phyloP scores from a whole-genome alignment of 1,140 invertebrate species.

The Copidosoma floridanum region DNA sequence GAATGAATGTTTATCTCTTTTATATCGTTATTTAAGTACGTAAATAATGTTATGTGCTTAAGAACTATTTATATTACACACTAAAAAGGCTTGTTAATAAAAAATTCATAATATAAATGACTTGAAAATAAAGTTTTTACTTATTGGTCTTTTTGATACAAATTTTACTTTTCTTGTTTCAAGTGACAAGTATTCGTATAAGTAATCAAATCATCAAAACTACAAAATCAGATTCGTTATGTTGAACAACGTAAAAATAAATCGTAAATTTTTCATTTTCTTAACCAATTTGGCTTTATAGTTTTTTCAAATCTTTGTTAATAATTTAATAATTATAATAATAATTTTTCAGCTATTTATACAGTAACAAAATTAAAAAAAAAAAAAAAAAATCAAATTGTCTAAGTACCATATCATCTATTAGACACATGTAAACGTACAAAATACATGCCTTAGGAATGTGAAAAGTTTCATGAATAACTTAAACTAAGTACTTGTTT shows the following conservation, averaged over 20 bases:
- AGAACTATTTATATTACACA: slow-evolving; percentile 42
- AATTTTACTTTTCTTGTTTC: background rate
- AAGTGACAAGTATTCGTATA: background rate
- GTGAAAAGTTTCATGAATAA: no score
- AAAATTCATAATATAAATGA: slow-evolving; percentile 6
- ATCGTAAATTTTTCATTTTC: no score
- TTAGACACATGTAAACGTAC: slow-evolving; percentile 1
- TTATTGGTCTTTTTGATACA: background rate
- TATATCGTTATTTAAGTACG: slow-evolving; percentile 30
- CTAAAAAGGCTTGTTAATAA: slow-evolving; percentile 25
- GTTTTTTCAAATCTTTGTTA: no score
- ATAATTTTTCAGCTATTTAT: background rate
- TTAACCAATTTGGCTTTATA: no score
- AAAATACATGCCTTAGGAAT: background rate
- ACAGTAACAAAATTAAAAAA: background rate
- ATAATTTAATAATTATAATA: slow-evolving; percentile 29
- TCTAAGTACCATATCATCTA: no score
- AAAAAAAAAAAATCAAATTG: background rate
- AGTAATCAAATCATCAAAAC: no score
- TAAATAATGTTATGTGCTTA: slow-evolving; percentile 42
- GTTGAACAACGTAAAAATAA: background rate
- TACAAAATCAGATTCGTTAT: no score
- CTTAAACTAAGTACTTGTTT: no score
- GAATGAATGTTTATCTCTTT: slow-evolving; percentile 7
- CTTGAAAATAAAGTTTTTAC: slow-evolving; percentile 20